Evolutionary conservation across 2,113 vertebrate species (phyloP).

Genomic region (Chionis minor): DNA sequence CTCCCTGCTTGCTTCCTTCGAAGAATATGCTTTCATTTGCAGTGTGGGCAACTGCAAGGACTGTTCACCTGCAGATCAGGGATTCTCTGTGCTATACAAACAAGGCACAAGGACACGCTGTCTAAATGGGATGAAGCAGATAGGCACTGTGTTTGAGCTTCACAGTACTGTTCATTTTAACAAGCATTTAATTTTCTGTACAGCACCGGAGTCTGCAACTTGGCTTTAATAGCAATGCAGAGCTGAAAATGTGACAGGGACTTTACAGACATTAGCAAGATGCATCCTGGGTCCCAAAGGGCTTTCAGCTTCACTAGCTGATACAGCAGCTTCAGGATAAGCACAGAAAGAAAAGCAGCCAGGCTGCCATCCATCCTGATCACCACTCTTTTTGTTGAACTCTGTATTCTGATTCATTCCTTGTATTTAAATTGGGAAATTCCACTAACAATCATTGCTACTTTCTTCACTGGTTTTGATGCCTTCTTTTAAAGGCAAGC

Average conservation of each 20-base stretch:
- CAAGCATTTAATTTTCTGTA: neutral
- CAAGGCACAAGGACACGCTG: neutral
- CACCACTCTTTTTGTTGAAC: neutral
- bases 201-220: neutral
- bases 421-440: neutral
- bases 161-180: neutral
- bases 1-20: neutral
- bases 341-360: neutral
- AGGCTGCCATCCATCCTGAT: neutral
- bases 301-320: neutral
- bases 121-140: neutral
- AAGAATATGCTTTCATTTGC: neutral
- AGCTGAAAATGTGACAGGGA: conserved; percentile 12
- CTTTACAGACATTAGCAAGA: neutral
- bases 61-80: neutral
- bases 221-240: neutral
- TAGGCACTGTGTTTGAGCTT: neutral
- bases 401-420: neutral
- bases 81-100: neutral
- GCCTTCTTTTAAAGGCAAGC: neutral
- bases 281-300: neutral
- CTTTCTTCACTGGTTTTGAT: neutral
- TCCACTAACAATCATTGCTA: neutral
- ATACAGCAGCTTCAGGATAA: neutral
- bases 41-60: neutral